phyloP scores from a whole-genome alignment of 2,113 vertebrate species.

The Nesoenas mayeri region DNA sequence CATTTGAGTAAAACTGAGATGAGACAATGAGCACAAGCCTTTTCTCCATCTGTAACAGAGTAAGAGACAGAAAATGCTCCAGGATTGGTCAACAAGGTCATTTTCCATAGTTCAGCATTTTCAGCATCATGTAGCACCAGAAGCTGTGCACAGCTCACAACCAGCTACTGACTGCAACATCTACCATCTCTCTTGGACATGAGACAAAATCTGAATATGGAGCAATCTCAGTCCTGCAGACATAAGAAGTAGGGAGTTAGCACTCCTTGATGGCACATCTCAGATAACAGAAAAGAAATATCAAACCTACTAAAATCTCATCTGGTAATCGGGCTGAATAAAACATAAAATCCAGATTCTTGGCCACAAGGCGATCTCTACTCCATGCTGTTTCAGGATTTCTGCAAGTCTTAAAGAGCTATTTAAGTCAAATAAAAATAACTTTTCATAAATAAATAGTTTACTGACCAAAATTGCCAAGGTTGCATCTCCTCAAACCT shows the following conservation, averaged over 20 bases:
- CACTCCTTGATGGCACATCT: not conserved
- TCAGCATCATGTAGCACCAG: not conserved
- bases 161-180: not conserved
- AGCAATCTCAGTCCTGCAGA: not conserved
- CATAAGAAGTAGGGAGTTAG: not conserved
- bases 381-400: not conserved
- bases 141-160: not conserved
- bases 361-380: not conserved
- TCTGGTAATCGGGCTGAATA: not conserved
- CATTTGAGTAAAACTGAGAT: not conserved
- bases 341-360: slow-evolving; percentile 2
- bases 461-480: slow-evolving; percentile 19
- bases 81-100: not conserved
- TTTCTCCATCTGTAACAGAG: not conserved
- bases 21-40: not conserved
- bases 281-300: not conserved
- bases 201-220: not conserved
- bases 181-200: not conserved
- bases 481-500: slow-evolving; percentile 1
- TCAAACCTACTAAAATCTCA: not conserved
- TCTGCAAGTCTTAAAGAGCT: slow-evolving; percentile 51
- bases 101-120: not conserved
- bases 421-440: slow-evolving; percentile 28
- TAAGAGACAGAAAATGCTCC: not conserved
- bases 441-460: slow-evolving; percentile 45